phyloP scores from a whole-genome alignment of 2,113 vertebrate genomes.

The Peromyscus californicus region DNA sequence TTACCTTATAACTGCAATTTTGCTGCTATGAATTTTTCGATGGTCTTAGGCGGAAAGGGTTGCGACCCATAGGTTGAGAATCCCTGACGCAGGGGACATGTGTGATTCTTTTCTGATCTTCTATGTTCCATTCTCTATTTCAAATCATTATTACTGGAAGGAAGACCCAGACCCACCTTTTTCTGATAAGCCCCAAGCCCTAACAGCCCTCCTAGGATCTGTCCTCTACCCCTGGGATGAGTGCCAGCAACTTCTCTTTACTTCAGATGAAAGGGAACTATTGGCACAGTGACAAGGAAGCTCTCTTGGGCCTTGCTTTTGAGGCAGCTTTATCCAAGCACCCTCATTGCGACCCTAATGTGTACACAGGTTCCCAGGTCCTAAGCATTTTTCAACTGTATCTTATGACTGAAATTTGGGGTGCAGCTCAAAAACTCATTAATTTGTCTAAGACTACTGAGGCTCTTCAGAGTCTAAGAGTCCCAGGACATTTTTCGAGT shows the following conservation, averaged over 20 bases:
- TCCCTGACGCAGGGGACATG: not conserved
- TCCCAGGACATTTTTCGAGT: not conserved
- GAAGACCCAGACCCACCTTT: not conserved
- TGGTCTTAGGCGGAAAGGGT: too few species aligned
- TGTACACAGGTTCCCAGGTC: not conserved
- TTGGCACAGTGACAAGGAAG: not conserved
- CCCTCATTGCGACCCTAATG: not conserved
- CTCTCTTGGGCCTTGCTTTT: not conserved
- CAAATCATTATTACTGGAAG: not conserved
- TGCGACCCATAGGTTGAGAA: not conserved
- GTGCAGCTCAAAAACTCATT: not conserved
- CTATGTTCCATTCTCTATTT: not conserved
- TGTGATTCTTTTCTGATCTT: not conserved
- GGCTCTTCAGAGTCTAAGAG: not conserved
- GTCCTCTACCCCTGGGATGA: not conserved
- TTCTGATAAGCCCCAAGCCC: not conserved
- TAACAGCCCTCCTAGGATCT: not conserved
- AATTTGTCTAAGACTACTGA: not conserved
- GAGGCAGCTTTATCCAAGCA: not conserved
- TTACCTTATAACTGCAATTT: too few species aligned
- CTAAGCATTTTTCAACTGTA: not conserved
- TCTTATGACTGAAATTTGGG: not conserved
- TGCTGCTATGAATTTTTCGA: too few species aligned
- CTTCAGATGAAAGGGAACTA: not conserved
- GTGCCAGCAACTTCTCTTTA: not conserved